Evolutionary conservation across 2,113 vertebrate species (phyloP).

Genomic region (Alouatta palliata): DNA sequence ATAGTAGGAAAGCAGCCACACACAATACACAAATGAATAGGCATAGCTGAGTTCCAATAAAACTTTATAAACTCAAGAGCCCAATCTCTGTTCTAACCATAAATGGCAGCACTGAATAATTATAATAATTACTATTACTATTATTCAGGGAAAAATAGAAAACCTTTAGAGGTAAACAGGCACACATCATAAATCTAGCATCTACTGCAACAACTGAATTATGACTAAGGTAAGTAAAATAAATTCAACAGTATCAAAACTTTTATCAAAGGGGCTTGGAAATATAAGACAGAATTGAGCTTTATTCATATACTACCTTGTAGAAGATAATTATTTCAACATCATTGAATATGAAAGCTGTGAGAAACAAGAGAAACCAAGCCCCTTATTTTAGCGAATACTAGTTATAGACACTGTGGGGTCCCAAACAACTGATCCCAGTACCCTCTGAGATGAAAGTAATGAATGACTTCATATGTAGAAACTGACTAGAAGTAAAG

Average conservation of each 20-base stretch:
- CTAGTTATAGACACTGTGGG: not conserved
- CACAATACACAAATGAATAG: not conserved
- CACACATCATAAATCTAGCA: not conserved
- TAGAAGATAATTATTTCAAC: slow-evolving; percentile 40
- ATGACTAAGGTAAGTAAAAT: not conserved
- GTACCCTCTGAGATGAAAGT: slow-evolving; percentile 1
- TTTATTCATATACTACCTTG: not conserved
- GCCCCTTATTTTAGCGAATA: not conserved
- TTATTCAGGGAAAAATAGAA: not conserved
- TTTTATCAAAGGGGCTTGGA: not conserved
- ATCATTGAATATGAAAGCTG: not conserved
- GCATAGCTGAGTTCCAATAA: not conserved
- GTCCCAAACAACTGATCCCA: not conserved
- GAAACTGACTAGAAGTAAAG: slow-evolving; percentile 11
- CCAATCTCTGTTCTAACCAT: not conserved
- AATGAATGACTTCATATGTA: not conserved
- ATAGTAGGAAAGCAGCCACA: not conserved
- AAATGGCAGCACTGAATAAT: not conserved
- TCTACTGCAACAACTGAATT: not conserved
- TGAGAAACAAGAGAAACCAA: not conserved
- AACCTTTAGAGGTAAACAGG: not conserved
- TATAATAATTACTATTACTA: not conserved
- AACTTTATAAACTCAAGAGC: slow-evolving; percentile 12
- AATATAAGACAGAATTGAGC: not conserved
- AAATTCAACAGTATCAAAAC: not conserved